Base-by-base conservation (phyloP, 2,888 invertebrate genomes). In the Dryadula phaetusa region DNA sequence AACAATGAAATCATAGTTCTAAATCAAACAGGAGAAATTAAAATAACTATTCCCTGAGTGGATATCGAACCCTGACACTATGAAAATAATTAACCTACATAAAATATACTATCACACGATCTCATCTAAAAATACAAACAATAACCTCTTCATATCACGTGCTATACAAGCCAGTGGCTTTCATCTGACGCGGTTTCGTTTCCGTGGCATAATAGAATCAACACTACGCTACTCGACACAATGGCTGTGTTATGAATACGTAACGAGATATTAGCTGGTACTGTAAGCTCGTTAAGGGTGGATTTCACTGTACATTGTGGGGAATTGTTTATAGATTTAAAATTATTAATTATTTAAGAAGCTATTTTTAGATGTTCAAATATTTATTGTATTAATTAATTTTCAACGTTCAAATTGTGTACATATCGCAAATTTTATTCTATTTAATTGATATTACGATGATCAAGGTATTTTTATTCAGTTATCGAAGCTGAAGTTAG, bases 211-310 rank as follows among this genome's bases (percentile, higher is more conserved):
- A 87, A 88, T 86, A 87, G 82, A 88, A 87, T 88, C 84, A 86
- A 84, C 86, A 82, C 79, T 80, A 77, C 79, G 82, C 82, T 79
- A 81, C 85, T 84, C 82, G 77, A 82, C 82, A 87, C 88, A 88
- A 87, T 86, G 79, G 79, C 77, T 81, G 81, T 79, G 88, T 83
- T 86, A 86, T 88, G 89, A 89, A 89, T 89, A 87, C 83, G 75
- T 88, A 88, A 89, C 85, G 83, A 87, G 83, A 81, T 80, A 88
- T 89, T 86, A 87, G 84, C 83, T 82, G 80, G 82, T 84, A 82
- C 82, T 83, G 78, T 75, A 77, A 79, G 83, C 84, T 86, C 87
- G 87, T 87, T 88, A 86, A 81, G 47, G 64, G 40, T n/a, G 18
- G 18, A 14, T 22, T 32, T 3, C 47, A 40, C 58, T 58, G 58